Evolutionary conservation across 2,888 invertebrate genomes (phyloP).

Genomic region (Psylliodes chrysocephalus): DNA sequence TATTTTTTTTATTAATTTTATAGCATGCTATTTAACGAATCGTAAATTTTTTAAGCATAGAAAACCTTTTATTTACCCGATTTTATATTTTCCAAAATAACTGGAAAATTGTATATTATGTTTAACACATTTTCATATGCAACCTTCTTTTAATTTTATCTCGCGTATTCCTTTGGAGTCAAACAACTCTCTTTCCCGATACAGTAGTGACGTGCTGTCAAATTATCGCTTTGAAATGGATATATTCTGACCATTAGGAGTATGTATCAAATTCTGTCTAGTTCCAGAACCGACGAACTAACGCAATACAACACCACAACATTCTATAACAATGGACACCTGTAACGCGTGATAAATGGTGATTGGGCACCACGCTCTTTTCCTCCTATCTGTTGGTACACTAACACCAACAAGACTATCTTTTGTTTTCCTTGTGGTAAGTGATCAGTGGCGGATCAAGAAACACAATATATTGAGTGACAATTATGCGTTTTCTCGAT

Average conservation of each 20-base stretch:
- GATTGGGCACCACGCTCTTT: conserved; percentile 49
- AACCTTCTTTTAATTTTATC: too few species aligned
- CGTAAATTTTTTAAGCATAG: too few species aligned
- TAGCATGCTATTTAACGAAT: too few species aligned
- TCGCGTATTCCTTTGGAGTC: too few species aligned
- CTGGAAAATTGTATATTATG: too few species aligned
- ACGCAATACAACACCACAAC: conserved; percentile 37
- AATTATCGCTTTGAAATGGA: conserved; percentile 16
- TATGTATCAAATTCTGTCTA: conserved; percentile 29
- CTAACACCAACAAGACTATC: conserved; percentile 17
- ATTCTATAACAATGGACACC: conserved; percentile 46
- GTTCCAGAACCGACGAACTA: conserved; percentile 12
- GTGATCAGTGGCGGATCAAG: not conserved
- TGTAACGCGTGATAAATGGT: conserved; percentile 52
- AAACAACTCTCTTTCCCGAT: not conserved
- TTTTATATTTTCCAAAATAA: too few species aligned
- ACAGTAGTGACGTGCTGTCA: conserved; percentile 16
- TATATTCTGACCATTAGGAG: conserved; percentile 10
- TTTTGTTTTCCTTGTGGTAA: conserved; percentile 31
- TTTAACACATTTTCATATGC: too few species aligned
- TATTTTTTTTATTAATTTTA: too few species aligned
- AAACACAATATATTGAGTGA: too few species aligned
- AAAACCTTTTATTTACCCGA: too few species aligned
- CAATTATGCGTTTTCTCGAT: too few species aligned
- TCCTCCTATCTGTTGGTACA: conserved; percentile 40